Evolutionary conservation across 2,888 invertebrate species (phyloP), one percentile per base, ranked within the genome.

Genomic region (Mythimna vitellina): DNA sequence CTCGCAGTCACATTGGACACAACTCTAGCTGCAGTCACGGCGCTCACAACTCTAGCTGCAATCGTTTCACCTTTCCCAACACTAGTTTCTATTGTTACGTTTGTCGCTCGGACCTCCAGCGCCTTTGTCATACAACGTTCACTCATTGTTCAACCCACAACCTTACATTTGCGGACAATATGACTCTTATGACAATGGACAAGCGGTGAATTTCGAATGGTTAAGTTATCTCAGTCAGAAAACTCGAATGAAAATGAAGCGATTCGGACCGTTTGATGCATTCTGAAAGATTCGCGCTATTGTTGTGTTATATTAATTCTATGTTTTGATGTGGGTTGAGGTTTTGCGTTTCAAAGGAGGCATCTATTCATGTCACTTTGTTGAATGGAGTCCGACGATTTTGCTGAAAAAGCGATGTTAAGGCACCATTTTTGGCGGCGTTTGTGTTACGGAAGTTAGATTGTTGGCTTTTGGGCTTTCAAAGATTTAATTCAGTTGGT

Each of bases 241-340:
- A 90, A 91, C 86, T 89, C 87, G 80, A 87, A 88, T 88, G 91
- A 91, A 90, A 90, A 91, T 90, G 90, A 90, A 92, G 89, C 89
- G 89, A 85, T 90, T 88, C 88, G 88, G 91, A 90, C 89, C 88
- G 89, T 87, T 88, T 89, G 90, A 90, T 89, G 88, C 88, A 90
- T 87, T 86, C 88, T 86, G 87, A 88, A 89, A 89, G 87, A 89
- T 90, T 89, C 84, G 84, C 77, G 82, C 80, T 87, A 89, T 88
- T 89, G 87, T 89, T 83, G 89, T 87, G 89, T 87, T 90, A 87
- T 91, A 91, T 91, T 90, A 89, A 89, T 90, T 90, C 89, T 89
- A 84, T 88, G 90, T 90, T 87, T 85, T 90, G 89, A 90, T 88
- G 87, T 87, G 90, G 90, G 90, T 91, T 83, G 81, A 83, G 87